Evolutionary conservation across 1,140 invertebrate species (phyloP).

Genomic region (Ectropis grisescens): DNA sequence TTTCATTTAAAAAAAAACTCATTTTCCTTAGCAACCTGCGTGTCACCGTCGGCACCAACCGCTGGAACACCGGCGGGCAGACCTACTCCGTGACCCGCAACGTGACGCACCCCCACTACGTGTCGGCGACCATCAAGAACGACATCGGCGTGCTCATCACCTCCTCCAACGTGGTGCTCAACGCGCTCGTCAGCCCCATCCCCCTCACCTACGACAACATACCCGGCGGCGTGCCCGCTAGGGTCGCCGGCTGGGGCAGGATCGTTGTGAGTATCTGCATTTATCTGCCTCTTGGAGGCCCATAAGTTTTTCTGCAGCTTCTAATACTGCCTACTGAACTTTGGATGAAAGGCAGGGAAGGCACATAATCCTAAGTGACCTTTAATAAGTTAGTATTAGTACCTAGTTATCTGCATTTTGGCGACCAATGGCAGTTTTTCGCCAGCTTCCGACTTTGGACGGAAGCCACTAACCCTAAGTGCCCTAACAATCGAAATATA

Average conservation of each 20-base stretch:
- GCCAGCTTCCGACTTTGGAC: too few relatives aligned
- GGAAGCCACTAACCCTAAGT: too few relatives aligned
- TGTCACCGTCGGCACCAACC: slow-evolving; percentile 24
- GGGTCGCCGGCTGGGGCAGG: slow-evolving; percentile 32
- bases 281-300: too few relatives aligned
- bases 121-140: slow-evolving; percentile 19
- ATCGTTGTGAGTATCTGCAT: slow-evolving; percentile 18
- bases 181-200: slow-evolving; percentile 7
- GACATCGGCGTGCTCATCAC: slow-evolving; percentile 30
- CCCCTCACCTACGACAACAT: slow-evolving; percentile 17
- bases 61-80: slow-evolving; percentile 23
- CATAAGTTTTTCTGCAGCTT: too few relatives aligned
- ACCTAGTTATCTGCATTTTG: too few relatives aligned
- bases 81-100: slow-evolving; percentile 14
- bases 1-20: too few relatives aligned
- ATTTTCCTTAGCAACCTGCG: slow-evolving; percentile 19
- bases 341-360: too few relatives aligned
- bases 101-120: slow-evolving; percentile 23
- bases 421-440: too few relatives aligned
- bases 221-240: slow-evolving; percentile 13
- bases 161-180: slow-evolving; percentile 9
- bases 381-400: too few relatives aligned
- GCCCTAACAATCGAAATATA: too few relatives aligned
- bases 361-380: too few relatives aligned
- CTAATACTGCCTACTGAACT: too few relatives aligned